Evolutionary conservation across 37 sponge, comb jelly and placozoan species (phyloP), one percentile per base, ranked within the genome.

Genomic region (Crambe crambe): DNA sequence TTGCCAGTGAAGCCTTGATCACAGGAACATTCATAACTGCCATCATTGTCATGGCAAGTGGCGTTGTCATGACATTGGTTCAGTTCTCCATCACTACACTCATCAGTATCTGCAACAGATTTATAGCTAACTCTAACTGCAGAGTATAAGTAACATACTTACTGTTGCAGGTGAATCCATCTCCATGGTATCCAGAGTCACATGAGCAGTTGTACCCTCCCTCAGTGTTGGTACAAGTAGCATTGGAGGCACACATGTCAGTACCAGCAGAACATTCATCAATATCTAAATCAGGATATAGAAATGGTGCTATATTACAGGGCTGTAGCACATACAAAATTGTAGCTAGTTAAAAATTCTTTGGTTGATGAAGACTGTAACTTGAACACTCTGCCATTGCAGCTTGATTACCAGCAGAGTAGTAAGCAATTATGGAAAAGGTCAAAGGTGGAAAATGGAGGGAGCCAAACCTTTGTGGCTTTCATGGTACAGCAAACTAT

Each of bases 1-100:
- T 61, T 42, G 3, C 62, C 62, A 15, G 27, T 1, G 43, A 62
- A 86, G 18, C 86, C 86, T 35, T 6, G 8, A 37, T 65, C 0
- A 73, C 86, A 86, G 20, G 30, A 30, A 58, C 86, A 86, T 34
- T 73, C 25, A 63, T 66, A 86, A 40, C 78, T 73, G 12, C 86
- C 80, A 43, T 44, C 1, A 31, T 37, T 73, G 37, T 86, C 56
- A 29, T 31, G 0, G 37, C 82, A 82, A 10, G 31, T 41, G 0
- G 47, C 37, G 31, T 78, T 73, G 2, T 4, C 23, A 31, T 64
- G 67, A 65, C 78, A 78, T 21, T n/a, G n/a, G n/a, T n/a, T n/a
- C n/a, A n/a, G n/a, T n/a, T n/a, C n/a, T n/a, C n/a, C n/a, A 2
- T 40, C 43, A 40, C 2, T 9, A 42, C 71, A 70, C 43, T 70